Base-by-base conservation (phyloP, 2,797 vertebrate genomes). In the Euphonia xanthogaster region DNA sequence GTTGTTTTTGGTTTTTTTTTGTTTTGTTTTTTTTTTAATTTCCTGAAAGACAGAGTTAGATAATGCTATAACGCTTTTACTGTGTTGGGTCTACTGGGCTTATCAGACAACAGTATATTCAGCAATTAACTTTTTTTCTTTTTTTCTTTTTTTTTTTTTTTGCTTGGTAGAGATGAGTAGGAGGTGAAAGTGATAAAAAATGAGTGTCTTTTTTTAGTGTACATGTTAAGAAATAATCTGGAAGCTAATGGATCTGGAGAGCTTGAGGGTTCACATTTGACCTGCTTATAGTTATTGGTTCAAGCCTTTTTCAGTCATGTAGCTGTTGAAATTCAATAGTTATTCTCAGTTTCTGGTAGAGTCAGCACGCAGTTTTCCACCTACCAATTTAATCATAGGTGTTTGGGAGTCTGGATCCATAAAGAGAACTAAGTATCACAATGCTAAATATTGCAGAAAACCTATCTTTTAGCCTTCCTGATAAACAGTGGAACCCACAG, bases 271-370 rank as follows among this genome's bases (percentile, higher is more conserved):
- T 93, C 80, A 86, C 54, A 48, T 94, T 92, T 95, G 76, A 92
- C 67, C 73, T 81, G 50, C 51, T 92, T 74, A 67, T 53, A 89
- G 39, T 70, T 93, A 78, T 75, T 93, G 80, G 73, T 88, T 94
- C 60, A 90, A 35, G 35, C 8, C 70, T 72, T 95, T 84, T 31
- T 24, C 50, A 86, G 42, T 48, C 63, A 51, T 60, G 48, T 71
- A 88, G 75, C n/a, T 92, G 45, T 66, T 92, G 76, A 95, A 93
- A 95, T 90, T 92, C 66, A 94, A 90, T 78, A 58, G 54, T 88
- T 81, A 68, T 82, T 88, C 85, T 82, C 67, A 23, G 31, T 65
- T 96, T 95, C 66, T 88, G 19, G 88, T 86, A 75, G 47, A 90
- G 83, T 84, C 73, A 94, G 88, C 90, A 96, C 62, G 47, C 81